phyloP scores from a whole-genome alignment of 2,888 invertebrate genomes.

The Rhamphomyia laevipes region DNA sequence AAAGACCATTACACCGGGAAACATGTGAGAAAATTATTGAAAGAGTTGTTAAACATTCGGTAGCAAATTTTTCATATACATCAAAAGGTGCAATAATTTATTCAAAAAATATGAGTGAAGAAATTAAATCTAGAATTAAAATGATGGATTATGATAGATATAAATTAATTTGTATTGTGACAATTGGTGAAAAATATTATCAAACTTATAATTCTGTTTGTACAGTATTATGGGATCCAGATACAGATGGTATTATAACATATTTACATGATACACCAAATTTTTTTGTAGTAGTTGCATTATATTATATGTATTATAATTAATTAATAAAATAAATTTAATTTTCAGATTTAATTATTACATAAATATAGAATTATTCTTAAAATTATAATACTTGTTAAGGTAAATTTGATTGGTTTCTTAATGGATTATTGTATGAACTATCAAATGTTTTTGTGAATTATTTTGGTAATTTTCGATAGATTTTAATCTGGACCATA shows the following conservation, averaged over 20 bases:
- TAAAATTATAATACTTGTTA: too few species aligned
- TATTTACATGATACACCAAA: slow-evolving; percentile 29
- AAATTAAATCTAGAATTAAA: slow-evolving; percentile 32
- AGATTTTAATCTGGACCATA: too few species aligned
- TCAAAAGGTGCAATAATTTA: slow-evolving; percentile 27
- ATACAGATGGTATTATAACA: slow-evolving; percentile 30
- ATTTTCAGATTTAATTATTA: too few species aligned
- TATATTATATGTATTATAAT: slow-evolving; percentile 34
- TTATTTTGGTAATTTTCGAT: too few species aligned
- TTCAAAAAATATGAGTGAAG: slow-evolving; percentile 30
- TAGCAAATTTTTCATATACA: slow-evolving; percentile 27
- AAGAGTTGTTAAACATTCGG: slow-evolving; percentile 27
- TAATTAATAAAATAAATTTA: slow-evolving; percentile 11
- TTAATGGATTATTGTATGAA: too few species aligned
- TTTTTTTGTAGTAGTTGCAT: slow-evolving; percentile 29
- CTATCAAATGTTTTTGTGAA: too few species aligned
- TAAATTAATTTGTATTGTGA: slow-evolving; percentile 31
- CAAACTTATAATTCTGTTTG: slow-evolving; percentile 29
- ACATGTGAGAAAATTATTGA: slow-evolving; percentile 29
- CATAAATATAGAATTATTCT: too few species aligned
- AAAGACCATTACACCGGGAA: slow-evolving; percentile 30
- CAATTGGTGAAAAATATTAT: slow-evolving; percentile 32
- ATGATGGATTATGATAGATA: slow-evolving; percentile 32
- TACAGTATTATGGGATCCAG: slow-evolving; percentile 32
- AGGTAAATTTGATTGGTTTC: too few species aligned